These are phyloP conservation scores for Zygothrica quintamaculata DNA, from an alignment of 2,888 invertebrate species.

Conservation along the genomic window DNA sequence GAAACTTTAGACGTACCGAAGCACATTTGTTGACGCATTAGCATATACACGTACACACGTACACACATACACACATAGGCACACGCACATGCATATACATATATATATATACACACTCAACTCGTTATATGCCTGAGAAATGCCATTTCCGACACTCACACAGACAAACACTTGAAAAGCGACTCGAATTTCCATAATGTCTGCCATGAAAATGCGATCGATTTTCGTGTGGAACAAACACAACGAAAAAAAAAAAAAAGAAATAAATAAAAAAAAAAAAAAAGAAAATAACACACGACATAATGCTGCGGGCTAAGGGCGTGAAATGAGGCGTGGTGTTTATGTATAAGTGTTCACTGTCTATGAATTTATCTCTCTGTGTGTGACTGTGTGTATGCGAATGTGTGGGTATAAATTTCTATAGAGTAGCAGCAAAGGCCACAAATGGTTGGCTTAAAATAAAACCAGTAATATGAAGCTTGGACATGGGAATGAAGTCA, in stretches of 20 bases:
- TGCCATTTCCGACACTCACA: constrained; percentile 75
- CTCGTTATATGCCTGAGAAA: constrained; percentile 77
- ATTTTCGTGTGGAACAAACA: constrained; percentile 60
- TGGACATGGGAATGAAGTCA: constrained; percentile 32
- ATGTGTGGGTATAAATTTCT: constrained; percentile 61
- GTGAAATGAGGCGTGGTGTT: constrained; percentile 4
- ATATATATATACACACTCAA: constrained; percentile 44
- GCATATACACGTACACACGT: constrained; percentile 40
- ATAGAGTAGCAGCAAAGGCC: constrained; percentile 47
- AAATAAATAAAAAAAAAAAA: background rate
- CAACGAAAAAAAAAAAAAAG: constrained; percentile 33
- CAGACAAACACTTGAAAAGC: constrained; percentile 70
- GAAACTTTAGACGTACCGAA: constrained; percentile 60
- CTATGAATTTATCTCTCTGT: background rate
- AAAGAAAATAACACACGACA: constrained; percentile 33
- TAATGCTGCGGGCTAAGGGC: constrained; percentile 65
- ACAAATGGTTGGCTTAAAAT: constrained; percentile 49
- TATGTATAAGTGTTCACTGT: too few species aligned
- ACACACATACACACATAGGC: constrained; percentile 15
- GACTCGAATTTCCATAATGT: constrained; percentile 82
- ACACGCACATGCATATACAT: constrained; percentile 32
- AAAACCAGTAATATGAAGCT: constrained; percentile 60
- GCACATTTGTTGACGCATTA: constrained; percentile 77
- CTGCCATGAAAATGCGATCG: constrained; percentile 81
- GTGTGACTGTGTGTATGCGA: background rate